Base-by-base conservation (phyloP, 2,888 invertebrate species). In the Caenorhabditis sulstoni region DNA sequence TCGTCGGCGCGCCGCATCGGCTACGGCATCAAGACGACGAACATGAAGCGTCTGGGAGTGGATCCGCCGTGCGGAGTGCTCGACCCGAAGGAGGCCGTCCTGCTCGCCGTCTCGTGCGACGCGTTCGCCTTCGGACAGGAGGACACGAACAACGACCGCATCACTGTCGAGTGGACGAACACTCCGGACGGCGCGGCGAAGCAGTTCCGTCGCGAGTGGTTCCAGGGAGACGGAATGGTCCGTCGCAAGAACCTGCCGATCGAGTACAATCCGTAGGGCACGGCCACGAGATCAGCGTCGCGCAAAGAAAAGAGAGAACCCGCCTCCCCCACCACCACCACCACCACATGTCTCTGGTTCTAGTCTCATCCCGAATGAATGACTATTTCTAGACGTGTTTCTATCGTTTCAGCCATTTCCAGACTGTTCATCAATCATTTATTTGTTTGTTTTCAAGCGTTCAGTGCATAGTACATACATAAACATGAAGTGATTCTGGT, bases 121-220 rank as follows among this genome's bases (percentile, higher is more conserved):
- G 49, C 49, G 22, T 50, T 50, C 29, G 52, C 52, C 52, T 52
- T n/a, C 29, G 52, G 52, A 52, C 52, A 52, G 52, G 52, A 52
- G 52, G 52, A 52, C 29, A 29, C 52, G 23, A 49, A 49, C 49
- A 49, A 49, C 49, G 22, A 49, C 49, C 49, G 20, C 18, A 49
- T 49, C 47, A 52, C 53, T 1, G 14, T 57, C 57, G 39, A 57
- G 22, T 41, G 41, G 41, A 57, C 57, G 20, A 57, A 57, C 41
- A 41, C 41, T 5, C 41, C 57, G 14, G 39, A 57, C 57, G 84
- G 82, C 37, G 83, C 83, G 37, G 85, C 82, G 70, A 81, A 81
- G 74, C 83, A 81, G 62, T 85, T 85, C 85, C 81, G 85, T 58
- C 84, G 85, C 65, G 85, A 85, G 66, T 84, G 85, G 85, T 86